Conservation (phyloP, 2,797 vertebrate genomes). For the Chloroceryle amazona region DNA sequence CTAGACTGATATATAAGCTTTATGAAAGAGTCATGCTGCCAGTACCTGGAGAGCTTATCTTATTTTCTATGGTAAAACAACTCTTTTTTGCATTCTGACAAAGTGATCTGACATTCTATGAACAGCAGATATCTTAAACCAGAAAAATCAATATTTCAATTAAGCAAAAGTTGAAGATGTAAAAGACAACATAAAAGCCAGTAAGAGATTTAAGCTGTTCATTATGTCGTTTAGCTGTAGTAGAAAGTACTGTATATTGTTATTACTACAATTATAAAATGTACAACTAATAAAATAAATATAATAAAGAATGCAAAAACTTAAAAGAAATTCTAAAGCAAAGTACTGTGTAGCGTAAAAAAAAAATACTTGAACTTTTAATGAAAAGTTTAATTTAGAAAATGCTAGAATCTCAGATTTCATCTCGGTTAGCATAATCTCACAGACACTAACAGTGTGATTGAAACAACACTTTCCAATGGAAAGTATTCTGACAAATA, state of each 20-base stretch:
- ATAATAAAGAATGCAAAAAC: not conserved
- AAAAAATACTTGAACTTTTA: not conserved
- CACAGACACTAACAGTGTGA: not conserved
- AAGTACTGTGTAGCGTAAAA: not conserved
- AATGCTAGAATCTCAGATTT: not conserved
- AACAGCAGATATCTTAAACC: not conserved
- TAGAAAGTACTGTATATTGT: not conserved
- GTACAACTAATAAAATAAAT: not conserved
- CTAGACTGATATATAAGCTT: not conserved
- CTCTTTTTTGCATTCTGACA: rapidly evolving
- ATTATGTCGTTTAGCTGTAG: not conserved
- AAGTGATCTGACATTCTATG: not conserved
- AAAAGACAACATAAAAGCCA: not conserved
- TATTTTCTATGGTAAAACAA: not conserved
- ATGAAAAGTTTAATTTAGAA: not conserved
- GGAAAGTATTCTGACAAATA: not conserved
- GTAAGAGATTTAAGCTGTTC: not conserved
- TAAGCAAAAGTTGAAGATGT: not conserved
- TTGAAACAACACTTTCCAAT: not conserved
- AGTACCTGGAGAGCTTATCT: not conserved
- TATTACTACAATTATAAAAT: not conserved
- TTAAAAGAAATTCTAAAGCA: not conserved
- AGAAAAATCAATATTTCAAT: not conserved
- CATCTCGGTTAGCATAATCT: not conserved
- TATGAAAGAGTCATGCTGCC: not conserved